Conservation (phyloP, 2,888 invertebrate genomes). For the Rhingia campestris region DNA sequence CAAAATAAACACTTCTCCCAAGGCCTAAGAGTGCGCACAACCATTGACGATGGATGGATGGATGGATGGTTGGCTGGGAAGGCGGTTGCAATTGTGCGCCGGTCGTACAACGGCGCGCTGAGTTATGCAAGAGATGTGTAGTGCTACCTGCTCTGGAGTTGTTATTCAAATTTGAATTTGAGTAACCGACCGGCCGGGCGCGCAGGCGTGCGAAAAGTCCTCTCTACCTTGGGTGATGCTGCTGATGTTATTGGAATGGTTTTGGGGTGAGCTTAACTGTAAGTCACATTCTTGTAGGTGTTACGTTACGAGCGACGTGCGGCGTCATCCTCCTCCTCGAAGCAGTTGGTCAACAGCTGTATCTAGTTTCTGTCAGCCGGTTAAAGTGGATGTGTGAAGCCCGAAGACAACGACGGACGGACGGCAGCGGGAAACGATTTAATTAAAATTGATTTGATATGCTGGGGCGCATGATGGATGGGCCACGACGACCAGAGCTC, state of each 20-base stretch:
- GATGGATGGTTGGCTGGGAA: conserved; percentile 52
- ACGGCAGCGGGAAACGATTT: conserved; percentile 65
- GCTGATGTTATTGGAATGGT: conserved; percentile 42
- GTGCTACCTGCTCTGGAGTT: conserved; percentile 70
- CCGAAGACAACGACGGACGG: conserved; percentile 16
- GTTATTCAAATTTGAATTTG: conserved; percentile 71
- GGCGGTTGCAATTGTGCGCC: conserved; percentile 42
- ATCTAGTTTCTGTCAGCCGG: conserved; percentile 19
- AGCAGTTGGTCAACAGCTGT: conserved; percentile 69
- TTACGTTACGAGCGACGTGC: conserved; percentile 30
- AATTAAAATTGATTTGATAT: conserved; percentile 74
- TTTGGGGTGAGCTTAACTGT: conserved; percentile 71
- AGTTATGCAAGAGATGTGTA: conserved; percentile 47
- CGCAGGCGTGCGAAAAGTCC: conserved; percentile 64
- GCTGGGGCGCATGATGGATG: conserved; percentile 71
- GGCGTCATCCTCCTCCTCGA: conserved; percentile 44
- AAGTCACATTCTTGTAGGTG: conserved; percentile 74
- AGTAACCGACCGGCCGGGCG: conserved; percentile 61
- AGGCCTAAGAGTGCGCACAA: conserved; percentile 40
- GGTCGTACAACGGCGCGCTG: conserved; percentile 6
- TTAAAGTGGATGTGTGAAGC: conserved; percentile 23
- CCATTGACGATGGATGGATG: conserved; percentile 36
- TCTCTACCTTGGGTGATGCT: conserved; percentile 53
- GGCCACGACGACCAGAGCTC: conserved; percentile 39
- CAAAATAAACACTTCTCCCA: conserved; percentile 72